phyloP scores from a whole-genome alignment of 1,140 invertebrate species.

The Tetramorium alpestre region DNA sequence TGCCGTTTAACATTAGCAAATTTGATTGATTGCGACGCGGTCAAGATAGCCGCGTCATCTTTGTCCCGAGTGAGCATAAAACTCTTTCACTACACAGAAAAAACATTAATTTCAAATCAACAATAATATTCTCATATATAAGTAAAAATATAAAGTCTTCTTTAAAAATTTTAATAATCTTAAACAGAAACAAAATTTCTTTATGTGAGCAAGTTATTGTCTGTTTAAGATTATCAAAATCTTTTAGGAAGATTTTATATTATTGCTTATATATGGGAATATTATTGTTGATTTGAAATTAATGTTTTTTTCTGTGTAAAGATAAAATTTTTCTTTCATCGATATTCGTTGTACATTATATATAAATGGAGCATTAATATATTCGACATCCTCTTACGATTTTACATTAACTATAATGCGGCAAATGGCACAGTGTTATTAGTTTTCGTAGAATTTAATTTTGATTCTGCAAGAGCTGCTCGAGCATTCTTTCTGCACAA shows the following conservation, averaged over 20 bases:
- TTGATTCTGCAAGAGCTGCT: background rate
- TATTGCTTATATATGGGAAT: too few species aligned
- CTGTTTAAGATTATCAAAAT: too few species aligned
- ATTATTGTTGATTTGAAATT: too few species aligned
- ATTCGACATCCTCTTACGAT: background rate
- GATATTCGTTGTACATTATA: background rate
- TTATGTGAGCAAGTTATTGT: too few species aligned
- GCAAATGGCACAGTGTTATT: background rate
- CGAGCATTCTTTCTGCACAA: background rate
- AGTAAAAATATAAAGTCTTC: too few species aligned
- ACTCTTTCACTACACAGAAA: background rate
- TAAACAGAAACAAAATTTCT: too few species aligned
- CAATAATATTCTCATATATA: too few species aligned
- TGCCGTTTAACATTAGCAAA: conserved; percentile 30
- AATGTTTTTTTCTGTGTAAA: background rate
- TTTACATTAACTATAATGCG: background rate
- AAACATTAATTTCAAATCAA: too few species aligned
- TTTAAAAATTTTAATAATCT: too few species aligned
- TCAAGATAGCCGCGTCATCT: background rate
- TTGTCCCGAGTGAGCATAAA: background rate
- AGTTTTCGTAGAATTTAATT: background rate
- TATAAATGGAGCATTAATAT: background rate
- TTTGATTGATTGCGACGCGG: conserved; percentile 32
- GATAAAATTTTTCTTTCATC: background rate
- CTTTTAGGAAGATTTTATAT: too few species aligned